Base-by-base conservation (phyloP, 2,888 invertebrate species). In the Byasa hedistus region DNA sequence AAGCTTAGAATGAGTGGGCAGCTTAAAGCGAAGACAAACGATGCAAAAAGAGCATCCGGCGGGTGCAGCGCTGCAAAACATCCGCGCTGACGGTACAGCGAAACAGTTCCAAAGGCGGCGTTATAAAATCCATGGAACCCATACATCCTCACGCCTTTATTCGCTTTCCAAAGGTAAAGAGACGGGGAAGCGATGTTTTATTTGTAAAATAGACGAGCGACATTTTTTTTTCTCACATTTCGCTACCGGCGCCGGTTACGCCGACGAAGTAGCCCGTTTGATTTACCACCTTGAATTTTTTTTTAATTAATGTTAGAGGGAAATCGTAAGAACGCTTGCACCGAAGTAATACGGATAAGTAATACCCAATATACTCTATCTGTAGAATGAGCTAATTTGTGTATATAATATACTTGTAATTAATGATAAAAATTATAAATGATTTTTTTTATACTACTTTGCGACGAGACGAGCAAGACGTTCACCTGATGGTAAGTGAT, bases 1-100 rank as follows among this genome's bases (percentile, higher is more conserved):
- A 68, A 70, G 70, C 71, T 73, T 66, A 70, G 69, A 71, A 72
- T 66, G 71, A 72, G 73, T 69, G 68, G 68, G 69, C 65, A 65
- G 72, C 70, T 75, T 71, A 72, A 64, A 69, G 64, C 63, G 68
- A 69, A 75, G 74, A 75, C 72, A 73, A 75, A 73, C 69, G 74
- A 72, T 68, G 69, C 67, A 71, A 69, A 75, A 73, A 71, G 68
- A 69, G 71, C 65, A 61, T 68, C 60, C 67, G 61, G 64, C 59
- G 56, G 63, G 67, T 67, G 66, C 69, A 69, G 57, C 60, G 60
- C 64, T 59, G 66, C 69, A 66, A 69, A 68, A 66, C 69, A 66
- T 64, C 61, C 66, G 65, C 63, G 64, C 57, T 57, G 61, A 61
- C 67, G 67, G 64, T 64, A 57, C 61, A 60, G 64, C 55, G 56